A percentile compares a stretch with the other conserved stretches of the same genome.
Conservation (phyloP, 2,113 vertebrate species). For the Lophura nycthemera region DNA sequence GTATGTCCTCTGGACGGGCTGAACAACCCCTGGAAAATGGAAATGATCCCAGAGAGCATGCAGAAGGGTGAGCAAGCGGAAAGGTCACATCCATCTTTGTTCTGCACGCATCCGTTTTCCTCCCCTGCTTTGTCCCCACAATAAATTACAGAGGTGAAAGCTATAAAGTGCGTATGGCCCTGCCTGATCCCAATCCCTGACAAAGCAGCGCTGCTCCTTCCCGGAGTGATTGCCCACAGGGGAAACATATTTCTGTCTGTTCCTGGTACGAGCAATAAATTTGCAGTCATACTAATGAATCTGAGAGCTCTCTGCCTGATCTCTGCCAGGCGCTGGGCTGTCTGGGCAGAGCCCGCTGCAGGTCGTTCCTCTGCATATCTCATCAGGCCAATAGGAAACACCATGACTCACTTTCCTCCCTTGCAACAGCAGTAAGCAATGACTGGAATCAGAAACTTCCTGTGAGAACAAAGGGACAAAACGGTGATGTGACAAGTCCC, state of each 20-base stretch:
- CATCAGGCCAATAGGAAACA: slow-evolving; percentile 46
- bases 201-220: background rate
- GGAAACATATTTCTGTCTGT: background rate
- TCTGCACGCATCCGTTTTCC: background rate
- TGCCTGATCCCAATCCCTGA: background rate
- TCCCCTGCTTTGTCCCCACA: background rate
- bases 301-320: background rate
- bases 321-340: background rate
- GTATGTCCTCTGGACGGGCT: accelerated
- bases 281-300: background rate
- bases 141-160: background rate
- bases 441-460: slow-evolving; percentile 64
- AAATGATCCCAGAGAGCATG: background rate
- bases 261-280: background rate
- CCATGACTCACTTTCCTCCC: slow-evolving; percentile 70
- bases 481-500: slow-evolving; percentile 8
- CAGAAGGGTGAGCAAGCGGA: accelerated
- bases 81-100: background rate
- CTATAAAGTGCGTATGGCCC: background rate
- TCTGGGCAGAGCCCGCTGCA: background rate
- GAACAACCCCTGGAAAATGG: background rate
- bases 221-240: background rate
- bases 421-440: background rate
- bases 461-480: slow-evolving; percentile 59
- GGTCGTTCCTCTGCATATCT: slow-evolving; percentile 28